These are phyloP conservation scores for Petrocephalus microphthalmus DNA, from an alignment of 2,113 vertebrate genomes.

Conservation along the genomic window DNA sequence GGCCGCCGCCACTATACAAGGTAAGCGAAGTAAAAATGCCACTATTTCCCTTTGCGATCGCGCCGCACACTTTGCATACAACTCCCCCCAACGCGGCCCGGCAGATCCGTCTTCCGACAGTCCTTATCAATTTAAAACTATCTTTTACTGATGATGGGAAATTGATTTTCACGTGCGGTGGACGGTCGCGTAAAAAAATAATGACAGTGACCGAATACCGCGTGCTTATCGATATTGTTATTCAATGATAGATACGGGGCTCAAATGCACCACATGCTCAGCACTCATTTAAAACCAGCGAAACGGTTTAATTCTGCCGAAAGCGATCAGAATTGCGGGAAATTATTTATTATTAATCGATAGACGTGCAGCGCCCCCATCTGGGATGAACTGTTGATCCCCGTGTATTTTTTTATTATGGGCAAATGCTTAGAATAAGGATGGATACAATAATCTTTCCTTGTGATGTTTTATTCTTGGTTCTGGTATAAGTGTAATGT, in stretches of 20 bases:
- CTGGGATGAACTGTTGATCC: conserved; percentile 8
- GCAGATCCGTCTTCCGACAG: not conserved
- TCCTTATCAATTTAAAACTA: not conserved
- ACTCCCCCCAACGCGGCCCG: not conserved
- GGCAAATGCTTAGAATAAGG: not conserved
- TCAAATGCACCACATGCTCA: not conserved
- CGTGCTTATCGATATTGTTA: not conserved
- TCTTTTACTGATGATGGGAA: not conserved
- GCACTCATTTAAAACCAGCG: not conserved
- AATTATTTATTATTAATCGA: conserved; percentile 6
- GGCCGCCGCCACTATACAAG: conserved; percentile 41
- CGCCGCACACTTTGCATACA: not conserved
- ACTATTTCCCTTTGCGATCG: not conserved
- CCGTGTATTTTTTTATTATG: not conserved
- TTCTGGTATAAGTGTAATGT: not conserved
- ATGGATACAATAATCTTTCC: not conserved
- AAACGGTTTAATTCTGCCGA: not conserved
- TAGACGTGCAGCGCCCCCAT: conserved; percentile 15
- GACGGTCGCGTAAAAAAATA: not conserved
- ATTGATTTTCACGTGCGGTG: not conserved
- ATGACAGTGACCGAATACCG: not conserved
- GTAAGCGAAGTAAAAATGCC: conserved; percentile 41
- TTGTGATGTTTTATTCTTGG: not conserved
- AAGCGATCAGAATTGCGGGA: not conserved
- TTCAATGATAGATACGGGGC: not conserved